phyloP scores from a whole-genome alignment of 2,113 vertebrate species.

The Actenoides lindsayi region DNA sequence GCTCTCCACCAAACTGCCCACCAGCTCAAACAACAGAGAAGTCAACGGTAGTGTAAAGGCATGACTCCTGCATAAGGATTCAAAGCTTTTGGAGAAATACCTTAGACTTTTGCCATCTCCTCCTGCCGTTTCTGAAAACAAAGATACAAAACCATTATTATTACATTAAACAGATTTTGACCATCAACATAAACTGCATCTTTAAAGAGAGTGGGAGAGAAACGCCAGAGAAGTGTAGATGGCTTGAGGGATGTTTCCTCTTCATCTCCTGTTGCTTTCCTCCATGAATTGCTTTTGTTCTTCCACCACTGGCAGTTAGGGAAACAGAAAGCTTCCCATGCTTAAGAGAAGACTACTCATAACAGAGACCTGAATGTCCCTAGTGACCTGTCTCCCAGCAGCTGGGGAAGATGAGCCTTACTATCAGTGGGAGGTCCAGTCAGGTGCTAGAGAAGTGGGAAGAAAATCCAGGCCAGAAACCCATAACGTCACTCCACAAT shows the following conservation, averaged over 20 bases:
- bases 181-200: neutral
- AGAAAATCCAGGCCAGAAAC: neutral
- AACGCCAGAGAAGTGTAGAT: neutral
- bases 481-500: neutral
- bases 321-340: neutral
- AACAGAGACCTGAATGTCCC: neutral
- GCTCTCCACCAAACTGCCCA: neutral
- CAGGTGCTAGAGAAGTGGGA: neutral
- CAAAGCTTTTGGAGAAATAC: neutral
- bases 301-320: neutral
- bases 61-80: neutral
- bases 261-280: neutral
- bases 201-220: neutral
- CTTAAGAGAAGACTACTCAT: neutral
- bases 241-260: neutral
- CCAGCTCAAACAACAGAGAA: neutral
- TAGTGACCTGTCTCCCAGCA: accelerated
- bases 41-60: accelerated
- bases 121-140: neutral
- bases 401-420: neutral
- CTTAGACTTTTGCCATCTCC: neutral
- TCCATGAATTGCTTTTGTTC: neutral
- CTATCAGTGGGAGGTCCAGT: neutral
- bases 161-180: neutral
- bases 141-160: neutral